These are phyloP conservation scores for Hemicentrotus pulcherrimus DNA, from an alignment of 35 echinoderm and acorn worm species.

Conservation along the genomic window DNA sequence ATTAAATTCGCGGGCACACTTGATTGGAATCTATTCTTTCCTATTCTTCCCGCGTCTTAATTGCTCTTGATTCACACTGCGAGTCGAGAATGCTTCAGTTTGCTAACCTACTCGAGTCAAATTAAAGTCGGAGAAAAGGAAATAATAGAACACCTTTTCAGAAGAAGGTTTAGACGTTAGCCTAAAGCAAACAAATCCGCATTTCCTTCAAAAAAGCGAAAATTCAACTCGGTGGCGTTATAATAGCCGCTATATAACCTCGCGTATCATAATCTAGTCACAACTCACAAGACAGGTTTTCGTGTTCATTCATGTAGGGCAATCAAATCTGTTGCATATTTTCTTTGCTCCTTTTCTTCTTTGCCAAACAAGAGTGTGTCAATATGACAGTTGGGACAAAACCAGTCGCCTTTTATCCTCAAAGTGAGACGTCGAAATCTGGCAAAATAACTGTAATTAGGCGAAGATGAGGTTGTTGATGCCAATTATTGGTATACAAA, in stretches of 20 bases:
- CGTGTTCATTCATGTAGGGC: not conserved
- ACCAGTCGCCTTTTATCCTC: not conserved
- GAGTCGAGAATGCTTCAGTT: conserved; percentile 3
- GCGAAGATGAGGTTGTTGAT: not conserved
- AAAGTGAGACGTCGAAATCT: not conserved
- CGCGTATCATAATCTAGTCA: not conserved
- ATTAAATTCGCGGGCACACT: not conserved
- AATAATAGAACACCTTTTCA: conserved; percentile 14
- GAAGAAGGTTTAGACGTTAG: not conserved
- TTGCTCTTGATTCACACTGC: conserved; percentile 33
- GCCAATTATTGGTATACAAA: not conserved
- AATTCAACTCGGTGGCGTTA: not conserved
- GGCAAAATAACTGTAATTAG: not conserved
- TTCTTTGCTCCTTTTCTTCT: not conserved
- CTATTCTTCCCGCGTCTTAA: not conserved
- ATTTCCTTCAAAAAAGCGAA: not conserved
- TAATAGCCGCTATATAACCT: not conserved
- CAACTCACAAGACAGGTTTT: not conserved
- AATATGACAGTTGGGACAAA: not conserved
- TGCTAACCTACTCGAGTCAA: conserved; percentile 36
- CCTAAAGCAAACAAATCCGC: not conserved
- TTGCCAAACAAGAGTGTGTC: not conserved
- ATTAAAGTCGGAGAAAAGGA: conserved; percentile 37
- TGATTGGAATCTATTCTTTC: conserved; percentile 23
- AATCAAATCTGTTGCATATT: not conserved